A percentile compares a stretch with the other conserved stretches of the same genome.
phyloP scores from a whole-genome alignment of 2,797 vertebrate genomes.

The Falco naumanni region DNA sequence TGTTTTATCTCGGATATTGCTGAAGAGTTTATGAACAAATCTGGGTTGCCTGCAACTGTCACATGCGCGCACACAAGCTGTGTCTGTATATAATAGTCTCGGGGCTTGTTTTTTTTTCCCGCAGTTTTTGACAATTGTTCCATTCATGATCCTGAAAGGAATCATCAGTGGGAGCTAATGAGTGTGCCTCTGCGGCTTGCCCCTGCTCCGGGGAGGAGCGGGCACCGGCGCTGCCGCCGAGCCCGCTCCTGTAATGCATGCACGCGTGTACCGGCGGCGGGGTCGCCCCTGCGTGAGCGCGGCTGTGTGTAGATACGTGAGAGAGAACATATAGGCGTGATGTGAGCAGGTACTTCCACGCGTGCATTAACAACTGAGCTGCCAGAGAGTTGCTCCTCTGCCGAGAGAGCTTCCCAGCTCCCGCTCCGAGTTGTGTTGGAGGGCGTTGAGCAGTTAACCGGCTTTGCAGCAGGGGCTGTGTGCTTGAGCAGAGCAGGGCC shows the following conservation, averaged over 20 bases:
- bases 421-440: neutral
- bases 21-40: constrained; percentile 58
- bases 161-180: constrained; percentile 55
- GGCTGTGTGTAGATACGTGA: neutral
- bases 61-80: constrained; percentile 51
- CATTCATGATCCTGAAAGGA: constrained; percentile 65
- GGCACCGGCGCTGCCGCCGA: constrained; percentile 8
- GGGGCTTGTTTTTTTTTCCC: constrained; percentile 38
- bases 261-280: constrained; percentile 38
- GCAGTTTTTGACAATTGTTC: constrained; percentile 68
- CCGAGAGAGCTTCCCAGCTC: neutral
- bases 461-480: neutral
- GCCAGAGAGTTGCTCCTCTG: neutral
- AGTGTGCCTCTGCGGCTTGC: constrained; percentile 27
- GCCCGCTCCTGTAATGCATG: constrained; percentile 25
- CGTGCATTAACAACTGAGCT: neutral
- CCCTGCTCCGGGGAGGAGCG: constrained; percentile 32
- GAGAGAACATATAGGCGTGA: neutral
- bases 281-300: neutral
- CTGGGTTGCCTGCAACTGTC: constrained; percentile 50
- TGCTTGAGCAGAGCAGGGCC: constrained; percentile 25
- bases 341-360: constrained; percentile 2
- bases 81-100: constrained; percentile 37
- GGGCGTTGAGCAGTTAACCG: neutral
- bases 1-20: constrained; percentile 47